Evolutionary conservation across 2,113 vertebrate genomes (phyloP), one percentile per base, ranked within the genome.

Genomic region (Rhizomys pruinosus): DNA sequence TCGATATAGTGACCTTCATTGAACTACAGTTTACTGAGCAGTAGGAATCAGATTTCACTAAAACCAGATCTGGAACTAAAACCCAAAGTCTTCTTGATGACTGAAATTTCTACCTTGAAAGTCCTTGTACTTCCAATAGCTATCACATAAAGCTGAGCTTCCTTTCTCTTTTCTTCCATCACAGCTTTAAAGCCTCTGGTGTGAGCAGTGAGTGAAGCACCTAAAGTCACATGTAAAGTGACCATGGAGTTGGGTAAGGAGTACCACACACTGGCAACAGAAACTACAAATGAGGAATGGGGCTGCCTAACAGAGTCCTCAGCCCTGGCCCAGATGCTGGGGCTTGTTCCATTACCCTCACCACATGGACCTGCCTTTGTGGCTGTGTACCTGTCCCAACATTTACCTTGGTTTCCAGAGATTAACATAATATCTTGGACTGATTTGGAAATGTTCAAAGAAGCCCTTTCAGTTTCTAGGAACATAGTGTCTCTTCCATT

Each of bases 171-270:
- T 37, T 47, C 44, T 61, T 44, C 39, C 11, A 64, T 37, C 7
- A 2, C 55, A 32, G 55, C 69, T 59, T 47, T 5, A 68, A 1
- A 59, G 52, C n/a, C 7, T 64, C 82, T 52, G 17, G 22, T 22
- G 7, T 29, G n/a, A 47, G 32, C 0, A 3, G 74, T 34, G 29
- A 34, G 0, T 42, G 12, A n/a, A 87, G 47, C 16, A 59, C 12
- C 34, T n/a, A 72, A 17, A 29, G 2, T 27, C 44, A 5, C 15
- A 5, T 9, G 25, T 29, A 8, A 44, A 5, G 0, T 3, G 2
- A 61, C 25, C 66, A 7, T 23, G 69, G 12, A 72, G 20, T 37
- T 61, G 32, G 29, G 3, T 73, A 61, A 89, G 9, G 15, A 20
- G 64, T 16, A 10, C 13, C 23, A 19, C 42, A 39, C 7, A 0